Percentiles rank a stretch among this genome's conserved stretches.
Evolutionary conservation across 2,113 vertebrate genomes (phyloP).

Genomic region (Etheostoma spectabile): DNA sequence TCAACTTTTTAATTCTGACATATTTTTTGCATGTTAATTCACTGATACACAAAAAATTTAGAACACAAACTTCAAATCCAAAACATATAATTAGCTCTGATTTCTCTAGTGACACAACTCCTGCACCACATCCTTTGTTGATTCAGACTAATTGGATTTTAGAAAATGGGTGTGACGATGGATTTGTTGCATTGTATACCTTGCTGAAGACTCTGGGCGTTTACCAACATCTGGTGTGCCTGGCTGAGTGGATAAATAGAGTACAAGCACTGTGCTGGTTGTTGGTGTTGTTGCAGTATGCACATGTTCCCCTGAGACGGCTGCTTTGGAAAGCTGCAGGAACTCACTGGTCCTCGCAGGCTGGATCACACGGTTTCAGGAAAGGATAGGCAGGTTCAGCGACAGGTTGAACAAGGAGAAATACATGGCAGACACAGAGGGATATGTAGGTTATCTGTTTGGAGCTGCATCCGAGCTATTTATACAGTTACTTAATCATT

Average conservation of each 20-base stretch:
- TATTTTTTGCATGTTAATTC: background rate
- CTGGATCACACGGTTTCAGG: constrained; percentile 23
- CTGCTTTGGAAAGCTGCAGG: constrained; percentile 73
- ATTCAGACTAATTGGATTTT: background rate
- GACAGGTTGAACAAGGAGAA: constrained; percentile 23
- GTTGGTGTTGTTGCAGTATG: constrained; percentile 59
- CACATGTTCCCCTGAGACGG: constrained; percentile 61
- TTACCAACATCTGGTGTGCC: constrained; percentile 18
- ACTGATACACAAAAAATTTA: background rate
- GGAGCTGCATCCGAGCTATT: background rate
- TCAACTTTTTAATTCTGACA: background rate
- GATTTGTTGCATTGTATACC: background rate
- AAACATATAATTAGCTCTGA: background rate
- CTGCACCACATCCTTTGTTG: background rate
- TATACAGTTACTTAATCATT: background rate
- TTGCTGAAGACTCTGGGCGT: constrained; percentile 18
- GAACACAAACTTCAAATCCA: background rate
- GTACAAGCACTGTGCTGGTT: constrained; percentile 32
- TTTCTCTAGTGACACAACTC: background rate
- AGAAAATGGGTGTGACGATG: background rate
- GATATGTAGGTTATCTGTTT: constrained; percentile 26
- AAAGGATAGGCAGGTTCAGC: constrained; percentile 38
- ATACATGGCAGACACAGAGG: constrained; percentile 25
- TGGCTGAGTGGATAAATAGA: constrained; percentile 52
- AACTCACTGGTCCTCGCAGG: constrained; percentile 20